These are phyloP conservation scores for Montipora capricornis DNA, from an alignment of 64 coral and sea anemone species.

Conservation along the genomic window DNA sequence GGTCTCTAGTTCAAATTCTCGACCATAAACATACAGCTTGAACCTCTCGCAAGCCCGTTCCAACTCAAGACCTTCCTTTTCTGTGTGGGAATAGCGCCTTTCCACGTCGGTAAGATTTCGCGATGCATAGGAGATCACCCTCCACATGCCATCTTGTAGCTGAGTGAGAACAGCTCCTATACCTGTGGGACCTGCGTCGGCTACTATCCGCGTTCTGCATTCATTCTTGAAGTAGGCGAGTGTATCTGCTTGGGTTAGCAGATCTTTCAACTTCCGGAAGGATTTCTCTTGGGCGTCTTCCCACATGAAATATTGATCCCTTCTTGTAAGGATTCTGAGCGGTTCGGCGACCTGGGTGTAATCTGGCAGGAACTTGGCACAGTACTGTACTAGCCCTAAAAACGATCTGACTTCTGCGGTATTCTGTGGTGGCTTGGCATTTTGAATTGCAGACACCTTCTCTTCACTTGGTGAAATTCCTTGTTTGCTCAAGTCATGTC, in stretches of 20 bases:
- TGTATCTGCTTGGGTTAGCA: constrained; percentile 7
- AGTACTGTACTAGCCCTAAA: too few species aligned
- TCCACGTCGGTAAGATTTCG: constrained; percentile 35
- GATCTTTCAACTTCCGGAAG: constrained; percentile 45
- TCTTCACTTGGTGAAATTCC: too few species aligned
- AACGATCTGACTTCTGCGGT: too few species aligned
- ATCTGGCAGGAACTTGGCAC: too few species aligned
- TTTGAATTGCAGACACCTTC: too few species aligned
- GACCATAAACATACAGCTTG: constrained; percentile 1
- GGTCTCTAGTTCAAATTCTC: constrained; percentile 1
- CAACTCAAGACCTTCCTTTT: constrained; percentile 39
- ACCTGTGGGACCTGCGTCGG: constrained; percentile 29
- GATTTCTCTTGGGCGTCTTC: constrained; percentile 10
- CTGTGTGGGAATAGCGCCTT: constrained; percentile 52
- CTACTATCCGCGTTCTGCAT: constrained; percentile 36
- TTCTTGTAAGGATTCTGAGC: constrained; percentile 18
- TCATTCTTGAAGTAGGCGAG: constrained; percentile 57
- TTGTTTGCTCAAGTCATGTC: too few species aligned
- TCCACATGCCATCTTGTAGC: constrained; percentile 30
- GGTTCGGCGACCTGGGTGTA: too few species aligned
- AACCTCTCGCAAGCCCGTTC: background rate
- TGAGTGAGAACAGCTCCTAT: constrained; percentile 40
- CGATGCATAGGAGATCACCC: constrained; percentile 44
- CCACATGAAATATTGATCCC: constrained; percentile 26
- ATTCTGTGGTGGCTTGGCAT: too few species aligned